These are phyloP conservation scores for Saxidomus purpurata DNA, from an alignment of 1,140 invertebrate species.

Conservation along the genomic window DNA sequence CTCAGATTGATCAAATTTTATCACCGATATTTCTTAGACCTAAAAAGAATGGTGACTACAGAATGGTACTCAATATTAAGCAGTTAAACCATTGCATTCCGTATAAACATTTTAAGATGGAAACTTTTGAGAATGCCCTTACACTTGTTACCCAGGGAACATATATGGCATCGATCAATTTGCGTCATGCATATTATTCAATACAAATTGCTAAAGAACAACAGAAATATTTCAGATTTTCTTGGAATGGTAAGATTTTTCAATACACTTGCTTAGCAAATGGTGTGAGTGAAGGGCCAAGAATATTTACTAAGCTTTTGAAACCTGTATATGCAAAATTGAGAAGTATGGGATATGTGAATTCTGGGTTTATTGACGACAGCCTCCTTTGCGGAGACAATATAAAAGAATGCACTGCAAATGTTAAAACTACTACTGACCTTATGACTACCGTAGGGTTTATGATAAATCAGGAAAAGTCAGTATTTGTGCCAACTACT, in stretches of 20 bases:
- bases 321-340: too few species aligned
- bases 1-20: too few species aligned
- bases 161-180: conserved; percentile 55
- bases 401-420: too few species aligned
- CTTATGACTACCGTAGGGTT: conserved; percentile 61
- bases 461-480: conserved; percentile 63
- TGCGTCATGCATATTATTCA: too few species aligned
- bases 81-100: conserved; percentile 48
- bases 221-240: conserved; percentile 50
- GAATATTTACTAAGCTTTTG: conserved; percentile 63
- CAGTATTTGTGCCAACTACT: too few species aligned
- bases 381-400: too few species aligned
- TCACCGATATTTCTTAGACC: conserved; percentile 40
- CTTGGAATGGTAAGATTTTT: conserved; percentile 51
- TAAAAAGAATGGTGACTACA: too few species aligned
- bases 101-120: conserved; percentile 68
- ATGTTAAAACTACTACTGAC: too few species aligned
- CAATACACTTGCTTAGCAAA: conserved; percentile 63
- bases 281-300: conserved; percentile 26
- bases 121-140: conserved; percentile 44
- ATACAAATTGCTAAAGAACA: conserved; percentile 52
- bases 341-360: too few species aligned
- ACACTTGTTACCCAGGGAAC: conserved; percentile 3
- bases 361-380: too few species aligned
- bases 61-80: conserved; percentile 62